These are phyloP conservation scores for Notechis scutatus DNA, from an alignment of 2,113 vertebrate species.

Conservation along the genomic window DNA sequence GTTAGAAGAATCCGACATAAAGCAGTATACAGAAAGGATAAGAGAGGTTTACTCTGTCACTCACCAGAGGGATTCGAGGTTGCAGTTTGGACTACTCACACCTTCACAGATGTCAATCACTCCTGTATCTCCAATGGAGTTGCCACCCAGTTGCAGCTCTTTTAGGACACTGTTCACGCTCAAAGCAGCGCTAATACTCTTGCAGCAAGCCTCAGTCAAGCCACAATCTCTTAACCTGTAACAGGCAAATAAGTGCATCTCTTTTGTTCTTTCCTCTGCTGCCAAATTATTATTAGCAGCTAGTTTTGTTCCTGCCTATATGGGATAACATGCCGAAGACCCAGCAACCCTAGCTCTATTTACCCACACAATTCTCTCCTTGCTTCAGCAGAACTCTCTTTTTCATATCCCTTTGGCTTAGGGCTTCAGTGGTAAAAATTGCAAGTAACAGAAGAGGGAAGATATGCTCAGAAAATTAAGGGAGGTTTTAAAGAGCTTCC, in stretches of 20 bases:
- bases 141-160: conserved; percentile 66
- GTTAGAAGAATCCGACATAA: neutral
- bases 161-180: conserved; percentile 48
- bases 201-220: conserved; percentile 62
- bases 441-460: neutral
- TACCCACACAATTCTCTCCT: neutral
- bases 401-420: neutral
- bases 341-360: neutral
- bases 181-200: conserved; percentile 51
- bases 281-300: too few species aligned
- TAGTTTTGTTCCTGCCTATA: neutral
- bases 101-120: conserved; percentile 56
- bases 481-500: neutral
- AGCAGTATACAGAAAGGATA: neutral
- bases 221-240: conserved; percentile 66
- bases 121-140: conserved; percentile 60
- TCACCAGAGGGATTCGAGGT: conserved; percentile 66
- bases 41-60: neutral
- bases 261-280: neutral
- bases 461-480: neutral
- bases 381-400: neutral
- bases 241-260: neutral
- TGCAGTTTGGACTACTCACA: conserved; percentile 52
- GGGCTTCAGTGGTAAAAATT: neutral
- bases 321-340: neutral